phyloP scores from a whole-genome alignment of 2,888 invertebrate genomes.

The Nycteola revayana region DNA sequence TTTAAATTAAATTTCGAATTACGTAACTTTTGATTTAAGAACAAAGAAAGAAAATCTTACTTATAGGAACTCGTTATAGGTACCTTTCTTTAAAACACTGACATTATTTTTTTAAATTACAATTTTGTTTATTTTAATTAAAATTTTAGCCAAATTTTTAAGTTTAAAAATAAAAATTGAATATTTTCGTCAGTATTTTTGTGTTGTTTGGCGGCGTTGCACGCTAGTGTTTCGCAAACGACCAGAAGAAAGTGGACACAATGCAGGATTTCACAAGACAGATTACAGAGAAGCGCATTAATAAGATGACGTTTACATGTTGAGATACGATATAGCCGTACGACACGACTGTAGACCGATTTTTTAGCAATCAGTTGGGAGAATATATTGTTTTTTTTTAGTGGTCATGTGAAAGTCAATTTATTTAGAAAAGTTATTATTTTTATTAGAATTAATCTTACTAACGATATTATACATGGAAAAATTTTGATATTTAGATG shows the following conservation, averaged over 20 bases:
- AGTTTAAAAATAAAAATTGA: too few relatives aligned
- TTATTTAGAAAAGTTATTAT: too few relatives aligned
- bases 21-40: constrained; percentile 1
- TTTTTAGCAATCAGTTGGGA: too few relatives aligned
- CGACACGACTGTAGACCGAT: constrained; percentile 15
- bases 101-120: too few relatives aligned
- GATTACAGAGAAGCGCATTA: constrained; percentile 73
- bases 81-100: too few relatives aligned
- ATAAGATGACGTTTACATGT: constrained; percentile 57
- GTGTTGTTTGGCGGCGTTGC: constrained; percentile 20
- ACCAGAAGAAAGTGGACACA: constrained; percentile 69
- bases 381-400: too few relatives aligned
- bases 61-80: neutral
- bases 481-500: too few relatives aligned
- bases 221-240: constrained; percentile 45
- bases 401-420: too few relatives aligned
- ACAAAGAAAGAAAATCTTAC: constrained; percentile 5
- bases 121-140: too few relatives aligned
- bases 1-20: constrained; percentile 14
- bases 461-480: too few relatives aligned
- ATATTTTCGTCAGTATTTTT: constrained; percentile 37
- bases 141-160: too few relatives aligned
- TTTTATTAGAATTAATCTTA: too few relatives aligned
- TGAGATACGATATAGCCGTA: constrained; percentile 30
- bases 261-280: constrained; percentile 75